These are phyloP conservation scores for Drosophila funebris DNA, from an alignment of 1,140 invertebrate species.

Conservation along the genomic window DNA sequence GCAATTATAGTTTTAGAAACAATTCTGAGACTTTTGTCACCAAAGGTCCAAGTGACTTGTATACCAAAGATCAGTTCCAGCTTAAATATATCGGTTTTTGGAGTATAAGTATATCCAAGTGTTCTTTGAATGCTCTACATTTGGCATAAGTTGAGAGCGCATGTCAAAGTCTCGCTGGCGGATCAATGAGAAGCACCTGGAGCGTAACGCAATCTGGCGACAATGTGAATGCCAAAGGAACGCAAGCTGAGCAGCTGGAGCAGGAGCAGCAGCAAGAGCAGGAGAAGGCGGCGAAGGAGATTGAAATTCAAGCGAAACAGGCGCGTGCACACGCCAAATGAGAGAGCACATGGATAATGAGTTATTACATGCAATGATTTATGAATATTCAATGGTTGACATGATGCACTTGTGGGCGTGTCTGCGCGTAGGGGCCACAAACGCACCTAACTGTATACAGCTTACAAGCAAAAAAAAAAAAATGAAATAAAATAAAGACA, in stretches of 20 bases:
- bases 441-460: constrained; percentile 38
- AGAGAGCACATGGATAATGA: constrained; percentile 45
- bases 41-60: too few species aligned
- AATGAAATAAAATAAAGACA: background rate
- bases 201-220: constrained; percentile 48
- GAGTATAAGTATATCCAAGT: too few species aligned
- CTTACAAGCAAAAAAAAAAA: background rate
- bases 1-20: too few species aligned
- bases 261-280: background rate
- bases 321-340: constrained; percentile 47
- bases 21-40: too few species aligned
- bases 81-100: too few species aligned
- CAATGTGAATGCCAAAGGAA: background rate
- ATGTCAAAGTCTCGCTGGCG: background rate
- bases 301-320: background rate
- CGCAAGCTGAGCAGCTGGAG: background rate
- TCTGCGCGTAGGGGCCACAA: background rate
- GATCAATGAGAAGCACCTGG: constrained; percentile 27
- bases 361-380: constrained; percentile 72
- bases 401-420: constrained; percentile 46
- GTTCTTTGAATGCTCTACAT: background rate
- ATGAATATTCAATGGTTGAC: constrained; percentile 75
- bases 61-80: too few species aligned
- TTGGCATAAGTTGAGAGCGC: background rate
- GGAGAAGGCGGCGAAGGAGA: background rate